Evolutionary conservation across 2,113 vertebrate genomes (phyloP).

Genomic region (Nothoprocta pentlandii): DNA sequence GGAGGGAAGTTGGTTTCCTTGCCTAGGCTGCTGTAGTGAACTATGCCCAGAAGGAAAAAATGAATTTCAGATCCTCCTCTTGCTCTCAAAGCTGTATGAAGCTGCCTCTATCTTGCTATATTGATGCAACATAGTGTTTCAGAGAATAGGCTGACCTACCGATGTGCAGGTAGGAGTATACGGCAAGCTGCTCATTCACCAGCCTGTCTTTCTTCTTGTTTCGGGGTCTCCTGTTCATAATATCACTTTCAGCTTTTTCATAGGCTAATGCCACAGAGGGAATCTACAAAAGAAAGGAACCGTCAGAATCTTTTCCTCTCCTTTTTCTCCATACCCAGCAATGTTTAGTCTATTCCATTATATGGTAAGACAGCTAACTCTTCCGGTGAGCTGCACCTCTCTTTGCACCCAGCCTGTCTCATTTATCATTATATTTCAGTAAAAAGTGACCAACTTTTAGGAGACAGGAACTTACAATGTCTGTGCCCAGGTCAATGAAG

Average conservation of each 20-base stretch:
- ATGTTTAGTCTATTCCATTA: neutral
- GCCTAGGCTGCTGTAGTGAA: neutral
- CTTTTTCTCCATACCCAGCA: neutral
- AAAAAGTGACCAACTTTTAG: neutral
- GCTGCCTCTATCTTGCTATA: neutral
- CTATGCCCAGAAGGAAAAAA: neutral
- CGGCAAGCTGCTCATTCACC: conserved; percentile 78
- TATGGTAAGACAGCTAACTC: neutral
- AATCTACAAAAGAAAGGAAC: conserved; percentile 67
- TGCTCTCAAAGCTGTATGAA: neutral
- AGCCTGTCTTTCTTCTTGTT: conserved; percentile 80
- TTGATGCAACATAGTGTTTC: accelerated
- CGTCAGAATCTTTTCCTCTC: neutral
- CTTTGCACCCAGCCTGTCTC: neutral
- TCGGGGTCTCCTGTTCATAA: conserved; percentile 85
- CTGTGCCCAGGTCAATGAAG: conserved; percentile 85
- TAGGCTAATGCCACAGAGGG: conserved; percentile 85
- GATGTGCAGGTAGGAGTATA: conserved; percentile 84
- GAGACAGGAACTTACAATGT: conserved; percentile 76
- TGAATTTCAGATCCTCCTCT: neutral
- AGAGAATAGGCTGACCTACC: conserved; percentile 61
- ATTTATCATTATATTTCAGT: no score
- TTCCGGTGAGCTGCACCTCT: neutral
- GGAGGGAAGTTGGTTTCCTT: neutral
- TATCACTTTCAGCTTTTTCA: conserved; percentile 84